Conservation (phyloP, 2,797 vertebrate genomes). For the Austrolebias charrua region DNA sequence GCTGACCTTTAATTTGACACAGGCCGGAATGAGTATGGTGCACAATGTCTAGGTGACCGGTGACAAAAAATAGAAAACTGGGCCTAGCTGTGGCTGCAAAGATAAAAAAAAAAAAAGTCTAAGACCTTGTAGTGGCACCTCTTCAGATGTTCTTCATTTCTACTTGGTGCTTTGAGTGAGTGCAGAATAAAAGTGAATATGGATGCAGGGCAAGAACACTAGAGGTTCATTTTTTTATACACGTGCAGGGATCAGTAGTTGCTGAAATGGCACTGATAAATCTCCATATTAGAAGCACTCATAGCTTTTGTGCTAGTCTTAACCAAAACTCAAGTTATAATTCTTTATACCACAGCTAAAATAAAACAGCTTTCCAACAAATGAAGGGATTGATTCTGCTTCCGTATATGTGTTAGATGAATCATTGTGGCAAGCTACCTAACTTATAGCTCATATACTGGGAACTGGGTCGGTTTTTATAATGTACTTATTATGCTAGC, state of each 20-base stretch:
- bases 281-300: conserved; percentile 1
- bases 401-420: neutral
- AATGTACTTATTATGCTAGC: no score
- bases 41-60: conserved; percentile 34
- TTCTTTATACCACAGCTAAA: neutral
- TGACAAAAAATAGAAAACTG: conserved; percentile 57
- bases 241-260: conserved; percentile 17
- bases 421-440: no score
- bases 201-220: conserved; percentile 31
- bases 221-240: conserved; percentile 14
- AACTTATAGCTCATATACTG: no score
- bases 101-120: conserved; percentile 56
- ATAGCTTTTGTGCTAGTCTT: conserved; percentile 18
- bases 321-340: conserved; percentile 14
- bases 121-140: conserved; percentile 44
- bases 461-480: no score
- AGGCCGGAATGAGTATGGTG: conserved; percentile 50
- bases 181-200: conserved; percentile 32
- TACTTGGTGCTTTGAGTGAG: conserved; percentile 45
- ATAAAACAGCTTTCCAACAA: no score
- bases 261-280: conserved; percentile 11
- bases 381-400: neutral
- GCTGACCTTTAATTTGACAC: conserved; percentile 77
- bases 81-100: conserved; percentile 36
- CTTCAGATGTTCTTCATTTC: conserved; percentile 58